Conservation (phyloP, 2,888 invertebrate species). For the Cacoxenus indagator region DNA sequence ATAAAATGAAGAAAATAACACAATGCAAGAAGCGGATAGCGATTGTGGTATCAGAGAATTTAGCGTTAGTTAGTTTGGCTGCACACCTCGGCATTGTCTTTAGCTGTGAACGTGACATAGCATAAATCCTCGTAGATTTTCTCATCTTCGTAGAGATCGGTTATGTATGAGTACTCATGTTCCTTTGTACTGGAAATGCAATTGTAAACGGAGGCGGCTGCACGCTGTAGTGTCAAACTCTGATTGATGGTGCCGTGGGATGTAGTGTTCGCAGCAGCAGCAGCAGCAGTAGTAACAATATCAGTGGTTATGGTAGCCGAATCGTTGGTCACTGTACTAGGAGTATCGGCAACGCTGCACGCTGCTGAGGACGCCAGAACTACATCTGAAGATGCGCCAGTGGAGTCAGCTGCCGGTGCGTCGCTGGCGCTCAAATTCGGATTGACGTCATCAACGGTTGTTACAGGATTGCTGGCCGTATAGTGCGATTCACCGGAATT, state of each 20-base stretch:
- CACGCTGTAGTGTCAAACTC: conserved; percentile 61
- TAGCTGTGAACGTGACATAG: conserved; percentile 84
- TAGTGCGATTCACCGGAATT: conserved; percentile 6
- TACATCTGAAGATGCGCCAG: too few species aligned
- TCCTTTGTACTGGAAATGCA: conserved; percentile 61
- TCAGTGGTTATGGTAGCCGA: not conserved
- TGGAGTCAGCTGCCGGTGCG: not conserved
- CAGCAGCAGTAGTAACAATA: not conserved
- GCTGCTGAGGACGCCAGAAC: too few species aligned
- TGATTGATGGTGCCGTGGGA: conserved; percentile 46
- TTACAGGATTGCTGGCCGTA: conserved; percentile 10
- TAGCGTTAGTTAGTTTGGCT: not conserved
- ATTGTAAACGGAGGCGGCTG: conserved; percentile 66
- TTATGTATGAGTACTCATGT: conserved; percentile 66
- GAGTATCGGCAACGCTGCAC: too few species aligned
- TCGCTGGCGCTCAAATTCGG: not conserved
- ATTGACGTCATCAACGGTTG: not conserved
- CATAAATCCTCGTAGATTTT: conserved; percentile 91
- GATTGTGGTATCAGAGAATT: conserved; percentile 28
- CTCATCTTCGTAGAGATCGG: conserved; percentile 75
- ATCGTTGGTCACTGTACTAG: too few species aligned
- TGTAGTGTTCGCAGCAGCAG: conserved; percentile 22
- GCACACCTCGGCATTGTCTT: conserved; percentile 77
- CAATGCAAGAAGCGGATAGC: conserved; percentile 24
- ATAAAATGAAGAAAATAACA: not conserved